These are phyloP conservation scores for Drosophila putrida DNA, from an alignment of 2,888 invertebrate species.

Conservation along the genomic window DNA sequence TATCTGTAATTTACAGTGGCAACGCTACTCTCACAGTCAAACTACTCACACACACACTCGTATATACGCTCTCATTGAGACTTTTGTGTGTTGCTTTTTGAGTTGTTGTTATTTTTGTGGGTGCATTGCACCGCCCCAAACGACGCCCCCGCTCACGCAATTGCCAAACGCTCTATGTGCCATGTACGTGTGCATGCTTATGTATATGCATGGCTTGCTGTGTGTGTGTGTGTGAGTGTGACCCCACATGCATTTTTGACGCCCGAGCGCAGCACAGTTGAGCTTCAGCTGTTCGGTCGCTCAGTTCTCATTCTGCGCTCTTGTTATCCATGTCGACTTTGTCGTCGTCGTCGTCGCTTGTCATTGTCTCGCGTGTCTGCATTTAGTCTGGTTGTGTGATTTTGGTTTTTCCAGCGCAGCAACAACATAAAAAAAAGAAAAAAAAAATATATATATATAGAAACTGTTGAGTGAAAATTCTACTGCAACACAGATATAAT, in stretches of 20 bases:
- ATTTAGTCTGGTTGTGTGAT: slow-evolving; percentile 69
- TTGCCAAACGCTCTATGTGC: slow-evolving; percentile 10
- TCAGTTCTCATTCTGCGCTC: slow-evolving; percentile 72
- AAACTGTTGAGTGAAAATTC: slow-evolving; percentile 40
- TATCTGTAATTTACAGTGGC: no score
- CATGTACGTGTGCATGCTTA: slow-evolving; percentile 19
- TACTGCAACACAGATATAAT: background rate
- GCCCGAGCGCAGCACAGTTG: slow-evolving; percentile 43
- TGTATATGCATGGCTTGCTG: slow-evolving; percentile 19
- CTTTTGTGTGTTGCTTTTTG: slow-evolving; percentile 43
- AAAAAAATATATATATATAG: slow-evolving; percentile 9
- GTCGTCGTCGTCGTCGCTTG: slow-evolving; percentile 40
- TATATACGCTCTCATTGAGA: slow-evolving; percentile 62
- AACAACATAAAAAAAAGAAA: slow-evolving; percentile 23
- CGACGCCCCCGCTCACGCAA: slow-evolving; percentile 57
- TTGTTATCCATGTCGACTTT: slow-evolving; percentile 66
- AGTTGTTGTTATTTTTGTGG: slow-evolving; percentile 60
- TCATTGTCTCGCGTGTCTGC: slow-evolving; percentile 72
- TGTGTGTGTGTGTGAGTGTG: slow-evolving; percentile 32
- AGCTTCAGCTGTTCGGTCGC: slow-evolving; percentile 64
- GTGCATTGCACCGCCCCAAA: slow-evolving; percentile 70
- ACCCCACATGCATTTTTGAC: slow-evolving; percentile 56
- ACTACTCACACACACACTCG: slow-evolving; percentile 7
- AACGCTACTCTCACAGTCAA: slow-evolving; percentile 6
- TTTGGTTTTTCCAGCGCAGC: slow-evolving; percentile 63